Percentiles rank a stretch among this genome's conserved stretches.
Conservation (phyloP, 2,888 invertebrate species). For the Palloptera scutellata region DNA sequence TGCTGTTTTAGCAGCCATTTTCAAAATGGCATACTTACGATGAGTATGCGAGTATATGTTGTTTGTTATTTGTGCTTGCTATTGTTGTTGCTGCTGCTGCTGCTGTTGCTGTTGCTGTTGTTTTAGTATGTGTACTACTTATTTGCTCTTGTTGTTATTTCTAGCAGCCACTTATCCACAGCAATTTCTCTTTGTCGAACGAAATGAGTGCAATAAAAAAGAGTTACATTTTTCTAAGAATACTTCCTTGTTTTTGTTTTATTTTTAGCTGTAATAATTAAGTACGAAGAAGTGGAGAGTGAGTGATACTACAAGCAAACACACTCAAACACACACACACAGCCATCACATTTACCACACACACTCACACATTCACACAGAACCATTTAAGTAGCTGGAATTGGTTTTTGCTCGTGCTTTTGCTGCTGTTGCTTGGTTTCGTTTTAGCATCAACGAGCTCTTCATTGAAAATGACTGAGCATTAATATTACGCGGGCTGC, state of each 20-base stretch:
- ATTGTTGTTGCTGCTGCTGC: constrained; percentile 9
- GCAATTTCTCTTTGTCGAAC: constrained; percentile 34
- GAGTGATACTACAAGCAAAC: not conserved
- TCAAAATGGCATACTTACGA: constrained; percentile 30
- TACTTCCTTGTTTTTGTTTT: not conserved
- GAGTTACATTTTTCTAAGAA: not conserved
- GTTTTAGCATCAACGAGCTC: not conserved
- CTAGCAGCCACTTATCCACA: constrained; percentile 33
- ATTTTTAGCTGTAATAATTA: not conserved
- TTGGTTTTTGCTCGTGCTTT: too few relatives aligned
- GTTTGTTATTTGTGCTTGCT: constrained; percentile 7
- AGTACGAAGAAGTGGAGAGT: not conserved
- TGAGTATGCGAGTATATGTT: not conserved
- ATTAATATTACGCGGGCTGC: constrained; percentile 31
- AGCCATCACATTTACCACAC: not conserved
- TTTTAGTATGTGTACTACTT: not conserved
- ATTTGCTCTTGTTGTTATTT: constrained; percentile 15
- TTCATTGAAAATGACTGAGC: constrained; percentile 30
- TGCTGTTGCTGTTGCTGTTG: constrained; percentile 10
- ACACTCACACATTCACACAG: not conserved
- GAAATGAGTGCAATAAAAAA: constrained; percentile 18
- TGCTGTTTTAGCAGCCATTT: constrained; percentile 38
- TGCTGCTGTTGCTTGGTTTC: not conserved
- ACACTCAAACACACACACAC: not conserved
- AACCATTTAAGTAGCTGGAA: not conserved